Evolutionary conservation across 2,888 invertebrate species (phyloP).

Genomic region (Eledone cirrhosa): DNA sequence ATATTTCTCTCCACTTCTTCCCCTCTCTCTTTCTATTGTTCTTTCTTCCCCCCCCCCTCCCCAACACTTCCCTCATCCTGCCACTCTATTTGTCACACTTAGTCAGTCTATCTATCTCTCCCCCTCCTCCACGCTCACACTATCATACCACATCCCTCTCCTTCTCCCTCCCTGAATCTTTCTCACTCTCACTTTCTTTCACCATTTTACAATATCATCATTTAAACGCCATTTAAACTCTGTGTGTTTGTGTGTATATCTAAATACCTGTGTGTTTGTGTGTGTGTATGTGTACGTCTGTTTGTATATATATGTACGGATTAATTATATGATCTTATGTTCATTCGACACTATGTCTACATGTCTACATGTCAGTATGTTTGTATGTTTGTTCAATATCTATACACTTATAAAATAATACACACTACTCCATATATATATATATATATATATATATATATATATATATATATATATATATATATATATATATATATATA

Average conservation of each 20-base stretch:
- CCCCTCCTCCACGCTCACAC: too few species aligned
- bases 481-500: background rate
- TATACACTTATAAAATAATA: background rate
- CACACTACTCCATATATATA: background rate
- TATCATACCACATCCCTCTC: too few species aligned
- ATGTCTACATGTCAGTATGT: background rate
- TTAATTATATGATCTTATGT: background rate
- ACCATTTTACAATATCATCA: too few species aligned
- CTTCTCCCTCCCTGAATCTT: too few species aligned
- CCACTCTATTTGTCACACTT: too few species aligned
- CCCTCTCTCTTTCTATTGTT: background rate
- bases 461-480: background rate
- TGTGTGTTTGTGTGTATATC: background rate
- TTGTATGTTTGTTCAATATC: background rate
- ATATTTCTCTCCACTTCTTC: background rate
- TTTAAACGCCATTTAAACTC: background rate
- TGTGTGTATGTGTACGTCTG: background rate
- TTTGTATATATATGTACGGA: background rate
- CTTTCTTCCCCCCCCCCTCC: background rate
- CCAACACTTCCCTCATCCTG: background rate
- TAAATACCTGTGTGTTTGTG: background rate
- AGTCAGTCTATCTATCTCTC: too few species aligned
- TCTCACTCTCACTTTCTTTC: too few species aligned
- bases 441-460: background rate
- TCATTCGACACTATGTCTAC: background rate